A percentile compares a stretch with the other conserved stretches of the same genome.
phyloP scores from a whole-genome alignment of 53 echinoderm and acorn worm genomes.

The Apostichopus leukothele region DNA sequence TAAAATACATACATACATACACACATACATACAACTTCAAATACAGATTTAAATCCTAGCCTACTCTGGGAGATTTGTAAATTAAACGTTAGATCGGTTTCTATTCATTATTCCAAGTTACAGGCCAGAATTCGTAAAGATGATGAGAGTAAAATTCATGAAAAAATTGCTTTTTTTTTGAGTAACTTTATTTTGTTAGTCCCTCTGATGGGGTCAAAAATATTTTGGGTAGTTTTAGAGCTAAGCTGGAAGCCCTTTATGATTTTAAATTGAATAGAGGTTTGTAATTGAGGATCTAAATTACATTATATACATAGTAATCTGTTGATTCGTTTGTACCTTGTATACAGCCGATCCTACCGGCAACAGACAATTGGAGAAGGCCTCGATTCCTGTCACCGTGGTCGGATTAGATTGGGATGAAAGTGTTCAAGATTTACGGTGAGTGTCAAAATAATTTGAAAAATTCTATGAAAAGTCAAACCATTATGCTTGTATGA shows the following conservation, averaged over 20 bases:
- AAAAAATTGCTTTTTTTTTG: too few relatives aligned
- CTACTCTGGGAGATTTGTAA: conserved; percentile 5
- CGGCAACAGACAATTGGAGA: conserved; percentile 39
- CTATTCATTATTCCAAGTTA: background rate
- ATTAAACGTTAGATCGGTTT: background rate
- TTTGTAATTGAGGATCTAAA: too few relatives aligned
- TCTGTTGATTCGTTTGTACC: background rate
- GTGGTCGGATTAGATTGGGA: conserved; percentile 86
- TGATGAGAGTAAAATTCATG: background rate
- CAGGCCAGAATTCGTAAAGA: background rate
- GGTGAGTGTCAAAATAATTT: conserved; percentile 45
- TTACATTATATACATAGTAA: too few relatives aligned
- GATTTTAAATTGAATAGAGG: background rate
- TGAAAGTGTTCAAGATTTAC: conserved; percentile 75
- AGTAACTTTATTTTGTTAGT: background rate
- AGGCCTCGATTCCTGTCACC: conserved; percentile 76
- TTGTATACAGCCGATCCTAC: conserved; percentile 73
- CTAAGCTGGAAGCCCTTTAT: background rate
- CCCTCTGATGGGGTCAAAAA: background rate
- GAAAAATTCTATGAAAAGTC: too few relatives aligned
- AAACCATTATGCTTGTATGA: too few relatives aligned
- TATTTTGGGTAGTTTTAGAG: background rate
- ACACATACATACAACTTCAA: background rate
- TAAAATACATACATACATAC: too few relatives aligned
- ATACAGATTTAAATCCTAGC: background rate